Evolutionary conservation across 2,888 invertebrate genomes (phyloP).

Genomic region (Elmis aenea): DNA sequence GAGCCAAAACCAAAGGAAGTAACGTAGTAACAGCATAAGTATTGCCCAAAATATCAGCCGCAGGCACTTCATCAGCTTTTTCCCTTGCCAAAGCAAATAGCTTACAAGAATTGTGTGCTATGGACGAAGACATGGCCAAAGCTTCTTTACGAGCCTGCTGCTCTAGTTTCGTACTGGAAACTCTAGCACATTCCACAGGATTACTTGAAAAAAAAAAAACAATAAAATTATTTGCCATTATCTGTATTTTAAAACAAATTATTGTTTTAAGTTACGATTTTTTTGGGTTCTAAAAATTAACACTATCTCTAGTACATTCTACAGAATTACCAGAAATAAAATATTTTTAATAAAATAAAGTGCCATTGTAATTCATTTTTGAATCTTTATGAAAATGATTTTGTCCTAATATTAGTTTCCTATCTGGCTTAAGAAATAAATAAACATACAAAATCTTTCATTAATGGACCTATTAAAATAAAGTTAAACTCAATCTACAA

Average conservation of each 20-base stretch:
- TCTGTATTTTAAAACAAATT: too few species aligned
- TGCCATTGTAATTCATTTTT: too few species aligned
- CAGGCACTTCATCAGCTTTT: conserved; percentile 57
- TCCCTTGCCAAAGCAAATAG: conserved; percentile 73
- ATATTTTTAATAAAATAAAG: too few species aligned
- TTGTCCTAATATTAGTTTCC: too few species aligned
- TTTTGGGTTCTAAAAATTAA: neutral
- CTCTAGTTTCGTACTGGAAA: conserved; percentile 40
- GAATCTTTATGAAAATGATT: too few species aligned
- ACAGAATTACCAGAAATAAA: too few species aligned
- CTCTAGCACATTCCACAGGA: conserved; percentile 42
- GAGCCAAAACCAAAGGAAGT: conserved; percentile 78
- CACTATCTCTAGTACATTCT: too few species aligned
- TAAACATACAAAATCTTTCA: too few species aligned
- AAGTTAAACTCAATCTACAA: too few species aligned
- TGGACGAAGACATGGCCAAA: conserved; percentile 69
- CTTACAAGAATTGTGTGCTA: conserved; percentile 72
- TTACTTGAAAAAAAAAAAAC: conserved; percentile 35
- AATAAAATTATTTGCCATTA: too few species aligned
- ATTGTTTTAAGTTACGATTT: neutral
- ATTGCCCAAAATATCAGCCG: conserved; percentile 53
- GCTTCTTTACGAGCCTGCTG: conserved; percentile 64
- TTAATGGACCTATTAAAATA: too few species aligned
- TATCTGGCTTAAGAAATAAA: too few species aligned
- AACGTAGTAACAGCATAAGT: conserved; percentile 66